Conservation (phyloP, 2,797 vertebrate species). For the Vireo griseus region DNA sequence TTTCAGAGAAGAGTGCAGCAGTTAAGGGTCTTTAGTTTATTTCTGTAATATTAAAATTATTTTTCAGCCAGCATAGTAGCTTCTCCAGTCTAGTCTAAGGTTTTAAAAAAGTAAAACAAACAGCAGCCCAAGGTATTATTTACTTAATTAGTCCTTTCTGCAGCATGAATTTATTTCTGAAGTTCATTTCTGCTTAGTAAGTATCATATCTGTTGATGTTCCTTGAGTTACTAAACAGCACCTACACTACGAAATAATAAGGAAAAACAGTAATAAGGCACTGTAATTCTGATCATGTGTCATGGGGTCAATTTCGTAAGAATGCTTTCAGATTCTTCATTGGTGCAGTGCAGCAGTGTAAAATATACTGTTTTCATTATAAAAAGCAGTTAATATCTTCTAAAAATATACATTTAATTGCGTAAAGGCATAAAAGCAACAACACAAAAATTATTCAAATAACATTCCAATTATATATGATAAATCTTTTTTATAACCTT, state of each 20-base stretch:
- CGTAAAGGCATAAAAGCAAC: neutral
- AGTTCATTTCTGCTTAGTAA: neutral
- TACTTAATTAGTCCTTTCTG: neutral
- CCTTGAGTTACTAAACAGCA: conserved; percentile 13
- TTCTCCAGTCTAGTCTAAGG: neutral
- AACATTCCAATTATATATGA: conserved; percentile 22
- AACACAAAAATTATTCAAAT: conserved; percentile 10
- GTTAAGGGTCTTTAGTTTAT: neutral
- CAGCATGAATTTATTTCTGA: neutral
- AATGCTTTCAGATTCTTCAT: neutral
- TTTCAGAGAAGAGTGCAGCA: neutral
- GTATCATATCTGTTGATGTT: neutral
- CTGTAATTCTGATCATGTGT: neutral
- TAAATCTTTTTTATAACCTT: conserved; percentile 35
- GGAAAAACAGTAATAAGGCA: neutral
- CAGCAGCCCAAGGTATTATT: neutral
- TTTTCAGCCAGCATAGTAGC: neutral
- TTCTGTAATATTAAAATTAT: conserved; percentile 30
- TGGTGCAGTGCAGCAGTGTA: neutral
- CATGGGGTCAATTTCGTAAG: conserved; percentile 20
- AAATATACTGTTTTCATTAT: conserved; percentile 53
- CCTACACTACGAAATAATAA: neutral
- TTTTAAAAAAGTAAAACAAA: neutral
- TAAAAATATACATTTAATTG: conserved; percentile 36
- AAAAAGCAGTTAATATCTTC: neutral